Percentiles rank a stretch among this genome's conserved stretches.
Conservation (phyloP, 2,113 vertebrate species). For the Talpa occidentalis region DNA sequence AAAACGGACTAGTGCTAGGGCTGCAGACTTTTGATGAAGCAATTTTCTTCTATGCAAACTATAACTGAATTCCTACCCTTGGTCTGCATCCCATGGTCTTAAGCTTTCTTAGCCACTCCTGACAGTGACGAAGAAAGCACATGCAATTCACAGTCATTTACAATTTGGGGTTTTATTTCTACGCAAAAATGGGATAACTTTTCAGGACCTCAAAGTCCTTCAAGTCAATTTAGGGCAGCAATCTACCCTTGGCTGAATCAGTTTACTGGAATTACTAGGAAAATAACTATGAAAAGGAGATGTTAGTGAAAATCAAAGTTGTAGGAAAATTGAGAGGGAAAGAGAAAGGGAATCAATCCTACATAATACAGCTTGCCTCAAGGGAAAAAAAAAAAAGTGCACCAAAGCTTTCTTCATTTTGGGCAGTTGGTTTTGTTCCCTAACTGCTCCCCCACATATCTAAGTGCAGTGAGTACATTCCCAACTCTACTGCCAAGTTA, state of each 20-base stretch:
- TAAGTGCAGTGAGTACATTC: constrained; percentile 88
- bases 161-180: background rate
- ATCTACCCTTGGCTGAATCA: constrained; percentile 25
- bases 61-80: background rate
- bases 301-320: constrained; percentile 48
- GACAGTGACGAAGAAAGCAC: background rate
- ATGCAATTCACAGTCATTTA: background rate
- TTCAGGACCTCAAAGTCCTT: constrained; percentile 15
- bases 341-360: constrained; percentile 50
- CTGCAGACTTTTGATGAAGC: background rate
- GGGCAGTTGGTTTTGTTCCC: constrained; percentile 75
- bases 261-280: constrained; percentile 18
- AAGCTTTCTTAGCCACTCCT: background rate
- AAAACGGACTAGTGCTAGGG: background rate
- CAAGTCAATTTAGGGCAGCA: background rate
- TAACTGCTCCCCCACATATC: constrained; percentile 83
- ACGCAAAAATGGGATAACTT: background rate
- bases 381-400: constrained; percentile 58
- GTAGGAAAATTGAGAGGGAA: constrained; percentile 17
- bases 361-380: constrained; percentile 32
- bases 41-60: constrained; percentile 1
- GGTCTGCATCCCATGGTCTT: background rate
- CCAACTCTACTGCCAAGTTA: constrained; percentile 90
- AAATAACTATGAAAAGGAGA: constrained; percentile 40
- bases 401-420: constrained; percentile 74